These are phyloP conservation scores for Dermatemys mawii DNA, from an alignment of 2,113 vertebrate genomes.

Conservation along the genomic window DNA sequence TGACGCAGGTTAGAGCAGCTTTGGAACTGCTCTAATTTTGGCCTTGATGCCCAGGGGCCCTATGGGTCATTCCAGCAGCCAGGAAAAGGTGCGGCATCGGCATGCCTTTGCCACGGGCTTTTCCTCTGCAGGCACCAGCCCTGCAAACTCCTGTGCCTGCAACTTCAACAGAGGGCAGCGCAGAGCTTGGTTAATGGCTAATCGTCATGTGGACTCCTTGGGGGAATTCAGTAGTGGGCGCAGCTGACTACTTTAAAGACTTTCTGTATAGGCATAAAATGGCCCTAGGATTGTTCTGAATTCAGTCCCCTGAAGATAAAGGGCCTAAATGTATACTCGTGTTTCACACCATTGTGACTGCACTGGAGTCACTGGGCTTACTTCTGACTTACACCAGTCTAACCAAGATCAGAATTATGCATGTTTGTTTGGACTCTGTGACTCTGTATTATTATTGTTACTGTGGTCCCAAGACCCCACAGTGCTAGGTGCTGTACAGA, in stretches of 20 bases:
- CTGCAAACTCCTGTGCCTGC: not conserved
- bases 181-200: not conserved
- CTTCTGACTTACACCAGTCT: not conserved
- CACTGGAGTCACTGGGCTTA: not conserved
- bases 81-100: not conserved
- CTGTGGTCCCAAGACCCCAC: not conserved
- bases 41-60: not conserved
- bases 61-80: fast-evolving
- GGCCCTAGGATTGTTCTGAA: not conserved
- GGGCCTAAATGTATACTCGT: not conserved
- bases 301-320: not conserved
- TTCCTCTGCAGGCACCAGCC: not conserved
- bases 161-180: fast-evolving
- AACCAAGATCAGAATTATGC: not conserved
- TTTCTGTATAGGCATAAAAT: not conserved
- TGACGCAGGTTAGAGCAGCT: not conserved
- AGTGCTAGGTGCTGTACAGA: not conserved
- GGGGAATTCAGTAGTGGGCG: not conserved
- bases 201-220: fast-evolving
- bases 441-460: not conserved
- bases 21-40: not conserved
- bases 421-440: not conserved
- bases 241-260: not conserved
- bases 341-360: not conserved
- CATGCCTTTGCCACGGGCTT: not conserved